Conservation (phyloP, 2,888 invertebrate genomes). For the Leucophenga maculata region DNA sequence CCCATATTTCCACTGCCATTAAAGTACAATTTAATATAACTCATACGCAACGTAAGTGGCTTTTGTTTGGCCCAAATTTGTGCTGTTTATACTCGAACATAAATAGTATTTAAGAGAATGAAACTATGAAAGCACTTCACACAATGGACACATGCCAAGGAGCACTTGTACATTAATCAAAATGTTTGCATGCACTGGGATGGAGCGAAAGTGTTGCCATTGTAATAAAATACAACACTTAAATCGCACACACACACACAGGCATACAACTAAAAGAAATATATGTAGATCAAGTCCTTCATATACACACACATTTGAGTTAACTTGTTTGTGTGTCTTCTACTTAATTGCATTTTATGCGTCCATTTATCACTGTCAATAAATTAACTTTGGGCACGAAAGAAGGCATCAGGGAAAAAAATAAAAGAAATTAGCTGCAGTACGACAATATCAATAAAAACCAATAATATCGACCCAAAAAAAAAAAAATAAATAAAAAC, state of each 20-base stretch:
- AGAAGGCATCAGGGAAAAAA: conserved; percentile 1
- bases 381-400: conserved; percentile 25
- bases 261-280: not conserved
- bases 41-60: not conserved
- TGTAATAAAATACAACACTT: conserved; percentile 23
- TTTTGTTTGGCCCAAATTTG: conserved; percentile 27
- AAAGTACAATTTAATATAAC: conserved; percentile 3
- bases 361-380: conserved; percentile 39
- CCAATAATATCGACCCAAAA: no score
- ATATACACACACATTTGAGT: not conserved
- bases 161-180: conserved; percentile 21
- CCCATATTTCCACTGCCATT: conserved; percentile 4
- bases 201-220: conserved; percentile 20
- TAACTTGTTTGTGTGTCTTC: conserved; percentile 2
- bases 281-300: not conserved
- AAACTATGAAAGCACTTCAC: not conserved
- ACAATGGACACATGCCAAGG: conserved; percentile 5
- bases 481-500: conserved; percentile 6
- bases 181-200: conserved; percentile 11
- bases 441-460: no score
- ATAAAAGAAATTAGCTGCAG: not conserved
- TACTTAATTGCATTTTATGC: conserved; percentile 43
- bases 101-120: not conserved
- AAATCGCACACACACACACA: not conserved
- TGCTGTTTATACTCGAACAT: conserved; percentile 18